Conservation (phyloP, 2,797 vertebrate genomes). For the Tauraco hartlaubi region DNA sequence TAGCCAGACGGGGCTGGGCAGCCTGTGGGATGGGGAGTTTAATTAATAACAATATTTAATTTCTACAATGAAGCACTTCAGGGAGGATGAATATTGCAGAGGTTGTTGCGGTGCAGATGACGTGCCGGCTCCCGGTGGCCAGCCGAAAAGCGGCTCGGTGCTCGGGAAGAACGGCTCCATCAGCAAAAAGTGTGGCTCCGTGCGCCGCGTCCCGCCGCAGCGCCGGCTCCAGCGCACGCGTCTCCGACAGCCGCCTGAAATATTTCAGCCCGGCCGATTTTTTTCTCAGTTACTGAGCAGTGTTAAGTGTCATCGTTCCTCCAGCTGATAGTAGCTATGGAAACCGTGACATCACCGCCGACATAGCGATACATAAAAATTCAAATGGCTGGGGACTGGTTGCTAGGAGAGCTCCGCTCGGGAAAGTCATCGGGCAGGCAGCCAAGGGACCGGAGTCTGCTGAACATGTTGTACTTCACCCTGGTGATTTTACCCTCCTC, state of each 20-base stretch:
- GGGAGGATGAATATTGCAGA: background rate
- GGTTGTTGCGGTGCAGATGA: background rate
- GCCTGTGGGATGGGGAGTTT: slow-evolving; percentile 38
- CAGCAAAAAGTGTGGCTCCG: background rate
- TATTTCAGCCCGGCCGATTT: slow-evolving; percentile 44
- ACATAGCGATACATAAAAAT: slow-evolving; percentile 90
- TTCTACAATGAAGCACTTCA: slow-evolving; percentile 31
- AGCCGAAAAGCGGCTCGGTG: rapidly evolving
- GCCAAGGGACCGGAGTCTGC: slow-evolving; percentile 78
- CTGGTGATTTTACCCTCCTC: slow-evolving; percentile 59
- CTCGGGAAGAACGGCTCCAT: background rate
- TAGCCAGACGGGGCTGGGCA: slow-evolving; percentile 15
- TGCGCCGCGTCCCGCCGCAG: background rate
- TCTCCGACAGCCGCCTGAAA: background rate
- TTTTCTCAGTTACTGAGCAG: slow-evolving; percentile 73
- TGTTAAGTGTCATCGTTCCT: slow-evolving; percentile 80
- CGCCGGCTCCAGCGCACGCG: background rate
- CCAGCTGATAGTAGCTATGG: slow-evolving; percentile 87
- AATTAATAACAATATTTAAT: slow-evolving; percentile 70
- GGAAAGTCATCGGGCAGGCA: slow-evolving; percentile 84
- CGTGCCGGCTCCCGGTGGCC: background rate
- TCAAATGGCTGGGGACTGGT: slow-evolving; percentile 84
- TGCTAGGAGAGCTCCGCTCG: slow-evolving; percentile 88
- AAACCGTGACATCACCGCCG: slow-evolving; percentile 87
- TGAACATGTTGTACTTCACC: slow-evolving; percentile 76